Percentiles rank a stretch among this genome's conserved stretches.
phyloP scores from a whole-genome alignment of 1,140 invertebrate species.

The Brachionus asplanchnoidis region DNA sequence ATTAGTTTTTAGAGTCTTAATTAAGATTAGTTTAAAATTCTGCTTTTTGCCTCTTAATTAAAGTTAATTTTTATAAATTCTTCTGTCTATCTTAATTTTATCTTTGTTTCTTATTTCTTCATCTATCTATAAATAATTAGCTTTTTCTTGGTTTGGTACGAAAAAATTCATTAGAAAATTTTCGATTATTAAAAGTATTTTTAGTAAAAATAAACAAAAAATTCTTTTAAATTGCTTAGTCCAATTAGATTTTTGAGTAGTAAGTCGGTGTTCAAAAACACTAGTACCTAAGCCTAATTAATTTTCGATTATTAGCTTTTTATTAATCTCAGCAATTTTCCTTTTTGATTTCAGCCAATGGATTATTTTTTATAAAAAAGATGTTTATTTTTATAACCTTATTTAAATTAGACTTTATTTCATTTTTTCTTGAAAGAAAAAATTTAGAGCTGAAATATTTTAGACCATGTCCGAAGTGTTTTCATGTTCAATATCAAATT shows the following conservation, averaged over 20 bases:
- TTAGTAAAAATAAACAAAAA: constrained; percentile 16
- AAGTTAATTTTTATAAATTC: constrained; percentile 30
- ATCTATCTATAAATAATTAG: neutral
- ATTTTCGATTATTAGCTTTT: neutral
- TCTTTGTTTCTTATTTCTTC: constrained; percentile 4
- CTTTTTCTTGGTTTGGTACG: neutral
- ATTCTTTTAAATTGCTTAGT: neutral
- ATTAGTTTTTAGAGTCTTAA: constrained; percentile 12
- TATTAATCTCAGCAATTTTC: neutral
- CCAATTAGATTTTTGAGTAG: constrained; percentile 21
- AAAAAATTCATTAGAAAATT: constrained; percentile 31
- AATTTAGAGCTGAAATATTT: neutral
- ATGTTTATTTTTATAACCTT: constrained; percentile 38
- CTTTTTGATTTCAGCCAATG: neutral
- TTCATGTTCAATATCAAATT: neutral
- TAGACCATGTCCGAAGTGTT: neutral
- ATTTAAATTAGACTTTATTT: neutral
- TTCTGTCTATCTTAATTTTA: constrained; percentile 34
- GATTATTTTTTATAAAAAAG: neutral
- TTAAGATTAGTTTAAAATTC: constrained; percentile 19
- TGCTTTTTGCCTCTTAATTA: neutral
- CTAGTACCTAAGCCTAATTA: constrained; percentile 9
- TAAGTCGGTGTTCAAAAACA: neutral
- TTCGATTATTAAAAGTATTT: constrained; percentile 11
- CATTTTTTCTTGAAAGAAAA: neutral